A percentile compares a stretch with the other conserved stretches of the same genome.
These are phyloP conservation scores for Melangyna quadrimaculata DNA, from an alignment of 2,888 invertebrate genomes.

Conservation along the genomic window DNA sequence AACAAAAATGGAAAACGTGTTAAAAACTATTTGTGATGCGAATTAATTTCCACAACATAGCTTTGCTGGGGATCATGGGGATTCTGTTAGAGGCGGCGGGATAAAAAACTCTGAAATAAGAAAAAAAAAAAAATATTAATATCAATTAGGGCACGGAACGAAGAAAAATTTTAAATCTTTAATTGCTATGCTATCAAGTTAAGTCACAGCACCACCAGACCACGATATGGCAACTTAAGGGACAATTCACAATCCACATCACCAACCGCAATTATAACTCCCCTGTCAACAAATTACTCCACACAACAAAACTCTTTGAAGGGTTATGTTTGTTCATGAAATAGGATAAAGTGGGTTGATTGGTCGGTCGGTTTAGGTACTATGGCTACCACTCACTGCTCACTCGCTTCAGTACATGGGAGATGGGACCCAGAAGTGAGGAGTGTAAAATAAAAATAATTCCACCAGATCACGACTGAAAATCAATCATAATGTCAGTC, in stretches of 20 bases:
- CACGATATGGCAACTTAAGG: constrained; percentile 21
- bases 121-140: constrained; percentile 53
- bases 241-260: constrained; percentile 20
- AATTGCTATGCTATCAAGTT: constrained; percentile 23
- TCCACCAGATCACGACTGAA: constrained; percentile 58
- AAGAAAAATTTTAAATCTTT: constrained; percentile 44
- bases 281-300: constrained; percentile 61
- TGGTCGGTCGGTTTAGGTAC: no score
- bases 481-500: constrained; percentile 70
- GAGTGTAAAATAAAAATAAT: constrained; percentile 29
- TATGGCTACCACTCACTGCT: background rate
- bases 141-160: constrained; percentile 43
- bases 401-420: background rate
- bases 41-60: constrained; percentile 56
- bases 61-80: constrained; percentile 39
- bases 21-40: constrained; percentile 62
- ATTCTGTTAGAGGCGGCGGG: constrained; percentile 1
- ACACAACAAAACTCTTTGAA: constrained; percentile 35
- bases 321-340: constrained; percentile 60
- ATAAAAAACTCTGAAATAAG: constrained; percentile 1
- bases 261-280: constrained; percentile 54
- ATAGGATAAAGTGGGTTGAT: constrained; percentile 35
- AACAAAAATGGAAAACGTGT: constrained; percentile 64
- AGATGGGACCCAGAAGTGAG: constrained; percentile 7
- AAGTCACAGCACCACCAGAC: constrained; percentile 2